Evolutionary conservation across 1,140 invertebrate genomes (phyloP), one percentile per base, ranked within the genome.

Genomic region (Drosophila athabasca): DNA sequence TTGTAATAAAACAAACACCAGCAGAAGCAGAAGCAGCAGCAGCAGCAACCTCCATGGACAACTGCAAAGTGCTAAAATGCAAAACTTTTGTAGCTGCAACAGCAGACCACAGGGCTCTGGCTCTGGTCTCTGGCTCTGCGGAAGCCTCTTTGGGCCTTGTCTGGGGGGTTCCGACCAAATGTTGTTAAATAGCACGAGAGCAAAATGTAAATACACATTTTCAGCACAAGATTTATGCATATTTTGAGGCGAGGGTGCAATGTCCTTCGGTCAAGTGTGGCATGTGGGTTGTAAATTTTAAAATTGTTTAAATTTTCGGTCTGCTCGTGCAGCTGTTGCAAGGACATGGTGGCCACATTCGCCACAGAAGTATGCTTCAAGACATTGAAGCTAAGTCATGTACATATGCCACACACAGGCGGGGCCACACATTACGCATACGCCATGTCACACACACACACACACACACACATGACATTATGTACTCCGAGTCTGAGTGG

Each of bases 1-100:
- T 87, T 87, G 82, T 75, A 88, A 87, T 87, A 87, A 87, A 87
- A 88, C 82, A 87, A 87, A 85, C 82, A 85, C 69, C 76, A 76
- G 64, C 69, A 79, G 70, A 49, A 74, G 55, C 65, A 71, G n/a
- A n/a, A n/a, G 59, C 49, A 59, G 35, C 15, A 49, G 39, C 45
- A 26, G 17, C 49, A 69, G 26, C 62, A 62, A 45, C 52, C 44
- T 44, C 44, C 44, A 51, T 59, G 61, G 62, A 75, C 82, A 87
- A 87, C 65, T 78, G 74, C 66, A 82, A 79, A 87, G 82, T 85
- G 82, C 75, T 78, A 87, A 82, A 87, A 87, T 87, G 82, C 62
- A 88, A 87, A 87, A 88, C 66, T 87, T 85, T 87, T 46, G 60
- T 51, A n/a, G n/a, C n/a, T 68, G 52, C 43, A 44, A 7, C 57